A percentile compares a stretch with the other conserved stretches of the same genome.
Evolutionary conservation across 2,888 invertebrate species (phyloP).

Genomic region (Rapana venosa): DNA sequence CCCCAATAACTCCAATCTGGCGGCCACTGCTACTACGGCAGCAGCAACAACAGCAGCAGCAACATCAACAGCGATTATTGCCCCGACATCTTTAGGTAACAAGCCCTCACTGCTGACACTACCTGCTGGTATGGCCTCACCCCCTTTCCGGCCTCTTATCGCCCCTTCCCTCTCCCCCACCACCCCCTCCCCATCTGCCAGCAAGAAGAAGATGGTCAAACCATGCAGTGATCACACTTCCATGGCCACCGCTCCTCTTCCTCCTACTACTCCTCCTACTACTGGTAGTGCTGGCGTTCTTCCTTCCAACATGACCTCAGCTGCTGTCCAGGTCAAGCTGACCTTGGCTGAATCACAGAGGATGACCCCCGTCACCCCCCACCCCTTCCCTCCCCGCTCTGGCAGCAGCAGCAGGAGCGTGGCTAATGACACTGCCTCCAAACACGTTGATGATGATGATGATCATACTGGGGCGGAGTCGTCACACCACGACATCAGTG

Average conservation of each 20-base stretch:
- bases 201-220: too few species aligned
- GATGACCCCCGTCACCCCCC: neutral
- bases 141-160: neutral
- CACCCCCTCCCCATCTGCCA: neutral
- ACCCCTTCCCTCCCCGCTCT: neutral
- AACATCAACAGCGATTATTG: neutral
- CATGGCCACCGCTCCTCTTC: neutral
- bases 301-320: neutral
- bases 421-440: neutral
- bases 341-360: neutral
- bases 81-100: neutral
- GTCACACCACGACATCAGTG: neutral
- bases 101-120: neutral
- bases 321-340: constrained; percentile 6
- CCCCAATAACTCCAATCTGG: neutral
- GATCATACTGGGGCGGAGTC: neutral
- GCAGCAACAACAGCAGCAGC: neutral
- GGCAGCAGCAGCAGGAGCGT: neutral
- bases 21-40: neutral
- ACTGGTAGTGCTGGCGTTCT: too few species aligned
- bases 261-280: neutral
- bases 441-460: neutral
- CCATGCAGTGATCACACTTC: too few species aligned
- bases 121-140: neutral
- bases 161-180: neutral